phyloP scores from a whole-genome alignment of 2,113 vertebrate genomes.

The Jaculus jaculus region DNA sequence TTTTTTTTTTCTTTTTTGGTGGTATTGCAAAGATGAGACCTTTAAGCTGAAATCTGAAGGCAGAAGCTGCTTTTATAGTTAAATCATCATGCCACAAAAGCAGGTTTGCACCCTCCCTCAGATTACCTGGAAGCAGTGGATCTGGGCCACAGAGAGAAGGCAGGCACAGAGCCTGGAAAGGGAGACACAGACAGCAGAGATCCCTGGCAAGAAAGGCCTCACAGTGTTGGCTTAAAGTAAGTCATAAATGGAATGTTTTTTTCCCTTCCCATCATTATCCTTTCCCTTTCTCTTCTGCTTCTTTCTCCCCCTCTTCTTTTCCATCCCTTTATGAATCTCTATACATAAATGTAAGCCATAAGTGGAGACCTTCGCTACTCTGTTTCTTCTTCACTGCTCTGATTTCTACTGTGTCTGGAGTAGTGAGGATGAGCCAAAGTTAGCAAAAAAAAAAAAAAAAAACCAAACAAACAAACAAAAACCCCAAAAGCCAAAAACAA shows the following conservation, averaged over 20 bases:
- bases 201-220: background rate
- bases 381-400: background rate
- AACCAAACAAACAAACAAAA: too few relatives aligned
- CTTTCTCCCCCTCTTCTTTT: background rate
- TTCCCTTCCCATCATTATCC: too few relatives aligned
- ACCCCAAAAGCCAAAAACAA: too few relatives aligned
- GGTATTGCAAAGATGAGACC: background rate
- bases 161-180: background rate
- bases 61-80: background rate
- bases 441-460: too few relatives aligned
- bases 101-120: slow-evolving; percentile 19
- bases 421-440: too few relatives aligned
- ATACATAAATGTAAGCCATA: background rate
- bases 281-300: too few relatives aligned
- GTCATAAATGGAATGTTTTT: background rate
- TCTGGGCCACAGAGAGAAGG: background rate
- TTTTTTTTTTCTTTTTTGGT: too few relatives aligned
- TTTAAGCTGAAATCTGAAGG: slow-evolving; percentile 12
- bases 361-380: background rate
- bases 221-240: background rate
- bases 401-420: background rate
- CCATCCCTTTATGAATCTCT: background rate
- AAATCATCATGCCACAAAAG: background rate
- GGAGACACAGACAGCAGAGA: background rate
- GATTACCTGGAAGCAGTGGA: background rate